phyloP scores from a whole-genome alignment of 2,113 vertebrate genomes.

The Phyllostomus hastatus region DNA sequence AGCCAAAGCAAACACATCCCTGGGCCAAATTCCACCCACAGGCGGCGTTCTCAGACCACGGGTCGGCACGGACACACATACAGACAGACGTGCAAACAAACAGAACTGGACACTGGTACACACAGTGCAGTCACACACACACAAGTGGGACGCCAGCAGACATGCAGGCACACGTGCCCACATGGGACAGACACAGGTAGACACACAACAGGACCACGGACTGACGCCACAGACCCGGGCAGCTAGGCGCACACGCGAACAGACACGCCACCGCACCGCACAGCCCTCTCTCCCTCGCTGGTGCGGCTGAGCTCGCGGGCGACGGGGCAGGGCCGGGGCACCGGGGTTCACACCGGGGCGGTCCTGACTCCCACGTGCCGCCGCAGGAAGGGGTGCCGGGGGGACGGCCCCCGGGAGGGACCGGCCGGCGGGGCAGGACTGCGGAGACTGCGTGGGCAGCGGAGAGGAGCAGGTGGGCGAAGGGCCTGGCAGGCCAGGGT shows the following conservation, averaged over 20 bases:
- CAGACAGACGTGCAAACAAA: not conserved
- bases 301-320: not conserved
- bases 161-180: not conserved
- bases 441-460: too few species aligned
- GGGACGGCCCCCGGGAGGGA: not conserved
- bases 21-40: slow-evolving; percentile 72
- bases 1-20: slow-evolving; percentile 70
- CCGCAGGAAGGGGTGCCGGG: not conserved
- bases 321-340: not conserved
- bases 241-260: not conserved
- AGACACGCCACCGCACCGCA: not conserved
- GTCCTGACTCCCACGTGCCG: not conserved
- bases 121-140: not conserved
- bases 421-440: not conserved
- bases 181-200: not conserved
- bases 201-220: not conserved
- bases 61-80: slow-evolving; percentile 38
- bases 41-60: slow-evolving; percentile 62
- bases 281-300: not conserved
- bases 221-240: not conserved
- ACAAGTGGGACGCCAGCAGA: not conserved
- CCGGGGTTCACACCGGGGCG: not conserved
- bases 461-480: not conserved
- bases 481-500: not conserved
- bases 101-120: not conserved